Evolutionary conservation across 2,113 vertebrate species (phyloP), one percentile per base, ranked within the genome.

Genomic region (Prunella fulvescens): DNA sequence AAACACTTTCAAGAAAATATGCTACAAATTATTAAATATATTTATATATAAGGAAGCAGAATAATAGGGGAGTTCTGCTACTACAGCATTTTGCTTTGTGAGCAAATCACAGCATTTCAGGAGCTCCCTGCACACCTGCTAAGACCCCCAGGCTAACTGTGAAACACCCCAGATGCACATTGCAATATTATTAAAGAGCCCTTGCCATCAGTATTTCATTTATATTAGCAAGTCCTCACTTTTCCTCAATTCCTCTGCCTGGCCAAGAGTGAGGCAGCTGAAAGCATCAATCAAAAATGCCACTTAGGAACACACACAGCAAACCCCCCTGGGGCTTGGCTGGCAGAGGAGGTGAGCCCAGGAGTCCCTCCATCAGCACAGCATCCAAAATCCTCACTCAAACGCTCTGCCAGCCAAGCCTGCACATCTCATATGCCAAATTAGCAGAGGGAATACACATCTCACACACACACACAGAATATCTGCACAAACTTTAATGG

Each of bases 221-320:
- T 88, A 47, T 84, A 84, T 81, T 61, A 92, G 61, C 69, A 90
- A 88, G 76, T 72, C 56, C 89, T 65, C 44, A 53, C 76, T 92
- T 84, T 71, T 67, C 76, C 61, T 90, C 86, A 72, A 69, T 84
- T 93, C 69, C 60, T 94, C 83, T 76, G 60, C 82, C 61, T 48
- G 50, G 69, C 79, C 79, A 96, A 60, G 65, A 90, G 71, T 12
- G 76, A 93, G 87, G 78, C 90, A 94, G 88, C 93, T 88, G 76
- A 92, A 93, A 53, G 69, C 76, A 96, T 95, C 92, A 86, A 93
- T 96, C 88, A 95, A 78, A 96, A 95, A 45, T 74, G 86, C 60
- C 88, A 74, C 48, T 96, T 81, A 67, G 92, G 91, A 94, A 22
- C 40, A 80, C 74, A 90, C 67, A 88, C 22, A 82, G 90, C 73